Evolutionary conservation across 2,797 vertebrate genomes (phyloP), one percentile per base, ranked within the genome.

Genomic region (Fistularia commersonii): DNA sequence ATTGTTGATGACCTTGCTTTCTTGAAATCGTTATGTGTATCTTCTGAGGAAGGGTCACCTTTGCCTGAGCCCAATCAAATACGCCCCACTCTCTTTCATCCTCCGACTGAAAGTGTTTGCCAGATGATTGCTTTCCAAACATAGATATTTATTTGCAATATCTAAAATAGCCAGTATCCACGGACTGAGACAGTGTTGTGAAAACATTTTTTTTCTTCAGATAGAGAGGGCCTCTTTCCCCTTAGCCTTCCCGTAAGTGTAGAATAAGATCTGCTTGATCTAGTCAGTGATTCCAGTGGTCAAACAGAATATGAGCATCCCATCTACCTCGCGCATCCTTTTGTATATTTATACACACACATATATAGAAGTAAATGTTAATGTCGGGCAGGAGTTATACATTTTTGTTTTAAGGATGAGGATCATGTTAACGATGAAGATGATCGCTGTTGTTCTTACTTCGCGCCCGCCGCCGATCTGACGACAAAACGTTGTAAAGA

Each of bases 41-140:
- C 23, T 23, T 23, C 23, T 23, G 11, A 38, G 12, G 40, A 52
- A 44, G 42, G 12, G 42, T 60, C 32, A 13, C 9, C 11, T 38
- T 47, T 41, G 15, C 33, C 39, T 5, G 12, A 50, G 46, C 43
- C 4, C 41, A 13, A 41, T 49, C 15, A 54, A 43, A 42, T n/a
- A 42, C 62, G 54, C 41, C 50, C 34, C 7, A 31, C 35, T 53
- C 11, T 11, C 64, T 58, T 72, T 72, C 56, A 57, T 49, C 54
- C 32, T 53, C 14, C 53, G 46, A 23, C 48, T 38, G 48, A 42
- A 49, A 33, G 11, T 64, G 55, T 64, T 59, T 65, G 52, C 45
- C 52, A 40, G 51, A 55, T 71, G 50, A 79, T 64, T 79, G 67
- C 75, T 74, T 56, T 61, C 39, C 38, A 77, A 77, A 72, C 60